Evolutionary conservation across 1,140 invertebrate genomes (phyloP).

Genomic region (Drosophila sucinea): DNA sequence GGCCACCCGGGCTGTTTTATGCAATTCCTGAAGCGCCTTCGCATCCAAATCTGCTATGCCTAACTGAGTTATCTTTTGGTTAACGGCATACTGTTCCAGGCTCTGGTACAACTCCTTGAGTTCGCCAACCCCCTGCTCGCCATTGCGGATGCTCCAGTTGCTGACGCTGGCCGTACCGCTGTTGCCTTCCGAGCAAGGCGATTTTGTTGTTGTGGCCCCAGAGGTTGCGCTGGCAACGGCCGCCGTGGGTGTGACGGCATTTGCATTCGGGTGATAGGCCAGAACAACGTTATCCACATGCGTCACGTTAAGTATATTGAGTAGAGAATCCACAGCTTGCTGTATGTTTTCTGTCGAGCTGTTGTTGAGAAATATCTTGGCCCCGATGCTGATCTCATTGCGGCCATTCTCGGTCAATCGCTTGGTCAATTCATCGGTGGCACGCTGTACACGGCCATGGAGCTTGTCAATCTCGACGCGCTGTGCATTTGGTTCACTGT

Average conservation of each 20-base stretch:
- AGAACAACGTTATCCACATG: slow-evolving; percentile 81
- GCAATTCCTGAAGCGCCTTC: slow-evolving; percentile 89
- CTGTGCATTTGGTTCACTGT: slow-evolving; percentile 58
- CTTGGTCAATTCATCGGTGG: slow-evolving; percentile 84
- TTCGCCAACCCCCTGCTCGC: slow-evolving; percentile 83
- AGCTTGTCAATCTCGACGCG: slow-evolving; percentile 61
- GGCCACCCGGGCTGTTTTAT: slow-evolving; percentile 91
- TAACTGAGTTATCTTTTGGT: slow-evolving; percentile 86
- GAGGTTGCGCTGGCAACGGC: slow-evolving; percentile 58
- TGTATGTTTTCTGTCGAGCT: slow-evolving; percentile 55
- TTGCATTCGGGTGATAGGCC: slow-evolving; percentile 75
- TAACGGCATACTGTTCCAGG: slow-evolving; percentile 63
- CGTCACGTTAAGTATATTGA: slow-evolving; percentile 71
- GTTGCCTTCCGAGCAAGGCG: slow-evolving; percentile 37
- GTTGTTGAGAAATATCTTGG: slow-evolving; percentile 87
- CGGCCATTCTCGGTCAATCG: slow-evolving; percentile 86
- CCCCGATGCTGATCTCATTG: slow-evolving; percentile 87
- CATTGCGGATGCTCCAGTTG: slow-evolving; percentile 83
- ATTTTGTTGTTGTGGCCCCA: slow-evolving; percentile 56
- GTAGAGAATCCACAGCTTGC: slow-evolving; percentile 63
- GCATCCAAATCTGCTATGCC: slow-evolving; percentile 96
- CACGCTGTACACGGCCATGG: slow-evolving; percentile 66
- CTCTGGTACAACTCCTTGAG: slow-evolving; percentile 85
- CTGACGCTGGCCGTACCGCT: slow-evolving; percentile 13
- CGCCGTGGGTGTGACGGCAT: slow-evolving; percentile 12